These are phyloP conservation scores for Hedychridium roseum DNA, from an alignment of 2,888 invertebrate species.

Conservation along the genomic window DNA sequence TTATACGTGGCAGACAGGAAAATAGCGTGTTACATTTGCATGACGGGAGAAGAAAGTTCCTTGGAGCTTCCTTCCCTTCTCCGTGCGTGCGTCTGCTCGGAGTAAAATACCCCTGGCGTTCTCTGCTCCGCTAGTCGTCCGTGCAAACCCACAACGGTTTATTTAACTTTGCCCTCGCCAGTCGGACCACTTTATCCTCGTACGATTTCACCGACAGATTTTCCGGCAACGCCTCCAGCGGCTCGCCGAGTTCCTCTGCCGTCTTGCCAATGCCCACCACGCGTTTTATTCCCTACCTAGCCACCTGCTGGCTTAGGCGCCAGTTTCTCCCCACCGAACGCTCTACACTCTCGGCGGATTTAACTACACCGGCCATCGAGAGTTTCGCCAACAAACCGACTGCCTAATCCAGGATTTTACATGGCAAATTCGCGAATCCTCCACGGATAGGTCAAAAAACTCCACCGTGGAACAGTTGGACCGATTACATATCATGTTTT, in stretches of 20 bases:
- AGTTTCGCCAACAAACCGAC: too few species aligned
- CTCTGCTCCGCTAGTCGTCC: background rate
- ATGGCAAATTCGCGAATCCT: too few species aligned
- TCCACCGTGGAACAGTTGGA: too few species aligned
- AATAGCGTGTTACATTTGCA: background rate
- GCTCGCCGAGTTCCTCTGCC: slow-evolving; percentile 2
- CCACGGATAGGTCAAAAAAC: too few species aligned
- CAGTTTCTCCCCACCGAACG: too few species aligned
- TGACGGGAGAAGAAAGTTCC: background rate
- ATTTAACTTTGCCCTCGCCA: slow-evolving; percentile 20
- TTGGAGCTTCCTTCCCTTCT: too few species aligned
- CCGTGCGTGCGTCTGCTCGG: background rate
- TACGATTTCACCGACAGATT: slow-evolving; percentile 14
- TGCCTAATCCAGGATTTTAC: too few species aligned
- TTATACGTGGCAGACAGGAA: too few species aligned
- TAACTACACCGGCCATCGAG: too few species aligned
- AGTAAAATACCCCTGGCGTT: slow-evolving; percentile 6
- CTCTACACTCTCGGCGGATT: too few species aligned
- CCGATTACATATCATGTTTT: too few species aligned
- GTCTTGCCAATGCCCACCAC: slow-evolving; percentile 3
- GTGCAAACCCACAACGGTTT: slow-evolving; percentile 13
- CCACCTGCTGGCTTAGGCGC: background rate
- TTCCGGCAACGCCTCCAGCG: slow-evolving; percentile 2
- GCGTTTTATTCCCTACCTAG: background rate
- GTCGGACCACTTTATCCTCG: slow-evolving; percentile 14